These are phyloP conservation scores for Enteromius thamalakanensis DNA, from an alignment of 2,797 vertebrate species.

Conservation along the genomic window DNA sequence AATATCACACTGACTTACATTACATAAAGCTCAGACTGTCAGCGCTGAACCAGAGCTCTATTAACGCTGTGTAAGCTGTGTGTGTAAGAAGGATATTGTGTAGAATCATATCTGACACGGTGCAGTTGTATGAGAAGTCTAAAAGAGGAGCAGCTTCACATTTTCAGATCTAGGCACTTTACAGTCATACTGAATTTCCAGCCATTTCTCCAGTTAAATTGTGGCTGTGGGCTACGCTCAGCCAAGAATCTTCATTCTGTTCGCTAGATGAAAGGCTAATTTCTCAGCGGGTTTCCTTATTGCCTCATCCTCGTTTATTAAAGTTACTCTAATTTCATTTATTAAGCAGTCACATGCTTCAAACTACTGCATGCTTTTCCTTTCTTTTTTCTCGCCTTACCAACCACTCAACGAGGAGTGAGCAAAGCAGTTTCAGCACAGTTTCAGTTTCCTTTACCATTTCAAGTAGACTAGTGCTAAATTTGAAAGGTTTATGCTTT, in stretches of 20 bases:
- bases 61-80: constrained; percentile 33
- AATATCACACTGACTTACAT: constrained; percentile 29
- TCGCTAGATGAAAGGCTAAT: constrained; percentile 66
- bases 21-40: constrained; percentile 32
- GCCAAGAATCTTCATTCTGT: constrained; percentile 51
- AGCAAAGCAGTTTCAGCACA: not conserved
- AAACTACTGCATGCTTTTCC: not conserved
- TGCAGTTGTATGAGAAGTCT: constrained; percentile 29
- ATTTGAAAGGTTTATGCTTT: not conserved
- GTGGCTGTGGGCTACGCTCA: constrained; percentile 51
- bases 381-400: not conserved
- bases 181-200: constrained; percentile 34
- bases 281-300: constrained; percentile 69
- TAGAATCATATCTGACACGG: constrained; percentile 36
- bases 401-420: not conserved
- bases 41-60: constrained; percentile 25
- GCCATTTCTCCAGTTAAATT: constrained; percentile 53
- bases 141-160: constrained; percentile 24
- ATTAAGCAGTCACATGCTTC: constrained; percentile 42
- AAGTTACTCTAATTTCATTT: constrained; percentile 77
- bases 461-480: not conserved
- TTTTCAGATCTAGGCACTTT: constrained; percentile 26
- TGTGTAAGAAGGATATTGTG: constrained; percentile 38
- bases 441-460: not conserved
- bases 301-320: constrained; percentile 72